Conservation (phyloP, 2,113 vertebrate species). For the Acanthochromis polyacanthus region DNA sequence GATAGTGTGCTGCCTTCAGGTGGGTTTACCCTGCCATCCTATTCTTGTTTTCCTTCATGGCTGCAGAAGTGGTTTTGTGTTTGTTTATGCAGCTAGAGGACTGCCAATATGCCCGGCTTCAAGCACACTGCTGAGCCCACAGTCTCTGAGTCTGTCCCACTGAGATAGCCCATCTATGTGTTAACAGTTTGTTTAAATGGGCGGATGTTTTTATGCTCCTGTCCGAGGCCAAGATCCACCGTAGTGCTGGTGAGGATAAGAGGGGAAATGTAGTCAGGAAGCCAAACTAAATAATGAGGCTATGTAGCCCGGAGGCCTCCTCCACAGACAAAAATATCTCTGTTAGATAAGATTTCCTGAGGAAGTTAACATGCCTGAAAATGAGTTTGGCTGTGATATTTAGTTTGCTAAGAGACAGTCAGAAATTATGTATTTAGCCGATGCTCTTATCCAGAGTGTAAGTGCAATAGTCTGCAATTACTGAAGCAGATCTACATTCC, state of each 20-base stretch:
- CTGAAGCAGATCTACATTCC: constrained; percentile 41
- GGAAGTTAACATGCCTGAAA: constrained; percentile 76
- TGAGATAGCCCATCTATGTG: constrained; percentile 73
- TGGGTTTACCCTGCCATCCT: constrained; percentile 10
- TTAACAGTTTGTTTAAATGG: constrained; percentile 80
- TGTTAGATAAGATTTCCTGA: constrained; percentile 73
- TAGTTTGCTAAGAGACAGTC: constrained; percentile 67
- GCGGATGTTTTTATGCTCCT: constrained; percentile 78
- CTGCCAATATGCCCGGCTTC: constrained; percentile 59
- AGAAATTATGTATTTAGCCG: constrained; percentile 62
- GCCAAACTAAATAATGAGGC: constrained; percentile 80
- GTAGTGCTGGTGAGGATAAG: constrained; percentile 73
- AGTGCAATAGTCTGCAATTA: constrained; percentile 50
- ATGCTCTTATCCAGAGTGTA: constrained; percentile 38
- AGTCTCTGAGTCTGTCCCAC: constrained; percentile 61
- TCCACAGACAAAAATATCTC: constrained; percentile 74
- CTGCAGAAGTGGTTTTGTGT: constrained; percentile 59
- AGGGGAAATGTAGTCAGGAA: constrained; percentile 78
- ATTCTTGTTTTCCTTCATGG: constrained; percentile 49
- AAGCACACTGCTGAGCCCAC: constrained; percentile 59
- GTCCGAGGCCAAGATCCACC: constrained; percentile 70
- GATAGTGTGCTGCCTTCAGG: constrained; percentile 34
- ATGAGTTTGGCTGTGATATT: constrained; percentile 73
- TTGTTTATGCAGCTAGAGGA: constrained; percentile 53
- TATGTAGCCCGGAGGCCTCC: constrained; percentile 64